phyloP scores from a whole-genome alignment of 1,140 invertebrate species.

The Plutomurus gul region DNA sequence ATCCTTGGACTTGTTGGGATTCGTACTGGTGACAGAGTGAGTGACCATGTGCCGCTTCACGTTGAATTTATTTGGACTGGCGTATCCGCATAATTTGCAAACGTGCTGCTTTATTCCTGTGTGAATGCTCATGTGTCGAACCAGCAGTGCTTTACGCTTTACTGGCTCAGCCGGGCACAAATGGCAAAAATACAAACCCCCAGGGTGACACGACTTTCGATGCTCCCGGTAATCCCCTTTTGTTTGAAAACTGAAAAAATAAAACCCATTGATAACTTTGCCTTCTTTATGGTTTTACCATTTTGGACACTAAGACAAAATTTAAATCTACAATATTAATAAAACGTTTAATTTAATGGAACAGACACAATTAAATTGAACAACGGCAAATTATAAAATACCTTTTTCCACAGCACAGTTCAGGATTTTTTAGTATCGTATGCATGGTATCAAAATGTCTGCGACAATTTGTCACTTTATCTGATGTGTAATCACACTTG shows the following conservation, averaged over 20 bases:
- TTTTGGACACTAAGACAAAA: neutral
- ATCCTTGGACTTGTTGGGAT: neutral
- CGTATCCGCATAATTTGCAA: neutral
- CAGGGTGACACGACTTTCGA: neutral
- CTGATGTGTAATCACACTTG: neutral
- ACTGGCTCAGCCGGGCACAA: neutral
- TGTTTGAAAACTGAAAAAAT: neutral
- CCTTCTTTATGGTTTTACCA: neutral
- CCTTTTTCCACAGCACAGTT: neutral
- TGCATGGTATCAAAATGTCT: conserved; percentile 28
- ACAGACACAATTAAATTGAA: no score
- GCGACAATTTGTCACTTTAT: conserved; percentile 7
- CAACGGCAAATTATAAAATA: neutral
- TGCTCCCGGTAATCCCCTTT: neutral
- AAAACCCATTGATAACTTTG: neutral
- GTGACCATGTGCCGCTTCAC: neutral
- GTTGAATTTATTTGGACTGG: conserved; percentile 6
- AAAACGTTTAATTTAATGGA: no score
- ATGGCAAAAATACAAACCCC: neutral
- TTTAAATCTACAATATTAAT: neutral
- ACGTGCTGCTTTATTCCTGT: neutral
- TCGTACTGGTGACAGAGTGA: neutral
- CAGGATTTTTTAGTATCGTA: neutral
- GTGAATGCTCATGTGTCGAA: neutral
- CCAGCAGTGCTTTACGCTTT: neutral